Conservation (phyloP, 2,888 invertebrate species). For the Rosalia funebris region DNA sequence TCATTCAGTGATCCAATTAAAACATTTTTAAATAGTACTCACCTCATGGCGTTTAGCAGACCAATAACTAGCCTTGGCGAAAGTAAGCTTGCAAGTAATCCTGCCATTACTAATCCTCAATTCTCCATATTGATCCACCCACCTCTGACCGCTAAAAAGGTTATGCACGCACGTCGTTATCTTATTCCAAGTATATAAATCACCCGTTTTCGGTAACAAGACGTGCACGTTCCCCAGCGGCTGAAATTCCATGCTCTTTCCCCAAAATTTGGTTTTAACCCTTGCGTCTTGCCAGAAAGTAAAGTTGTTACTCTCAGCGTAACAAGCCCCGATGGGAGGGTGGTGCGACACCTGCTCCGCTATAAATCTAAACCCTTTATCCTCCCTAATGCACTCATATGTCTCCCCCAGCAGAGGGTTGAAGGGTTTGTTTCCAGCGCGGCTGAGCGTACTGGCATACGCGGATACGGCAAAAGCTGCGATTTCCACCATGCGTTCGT, state of each 20-base stretch:
- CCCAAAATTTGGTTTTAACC: slow-evolving; percentile 90
- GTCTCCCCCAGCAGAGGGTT: slow-evolving; percentile 86
- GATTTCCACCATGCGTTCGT: slow-evolving; percentile 79
- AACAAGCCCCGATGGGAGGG: slow-evolving; percentile 84
- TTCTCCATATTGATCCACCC: slow-evolving; percentile 90
- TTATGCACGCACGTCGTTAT: slow-evolving; percentile 89
- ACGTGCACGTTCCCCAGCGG: slow-evolving; percentile 79
- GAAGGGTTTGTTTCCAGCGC: slow-evolving; percentile 87
- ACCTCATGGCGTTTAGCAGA: slow-evolving; percentile 83
- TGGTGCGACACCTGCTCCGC: slow-evolving; percentile 89
- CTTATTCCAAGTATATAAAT: slow-evolving; percentile 82
- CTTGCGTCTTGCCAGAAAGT: slow-evolving; percentile 85
- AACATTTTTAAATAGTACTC: too few species aligned
- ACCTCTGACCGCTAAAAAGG: slow-evolving; percentile 82
- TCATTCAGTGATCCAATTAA: too few species aligned
- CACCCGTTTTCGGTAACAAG: slow-evolving; percentile 70
- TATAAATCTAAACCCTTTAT: slow-evolving; percentile 73
- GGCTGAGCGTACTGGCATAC: slow-evolving; percentile 76
- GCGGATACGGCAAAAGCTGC: slow-evolving; percentile 86
- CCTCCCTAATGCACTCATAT: slow-evolving; percentile 81
- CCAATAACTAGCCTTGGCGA: slow-evolving; percentile 83
- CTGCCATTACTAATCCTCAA: slow-evolving; percentile 75
- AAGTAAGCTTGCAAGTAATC: slow-evolving; percentile 80
- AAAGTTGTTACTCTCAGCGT: slow-evolving; percentile 81
- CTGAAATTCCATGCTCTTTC: slow-evolving; percentile 90